Conservation (phyloP, 2,113 vertebrate species). For the Ctenomys sociabilis region DNA sequence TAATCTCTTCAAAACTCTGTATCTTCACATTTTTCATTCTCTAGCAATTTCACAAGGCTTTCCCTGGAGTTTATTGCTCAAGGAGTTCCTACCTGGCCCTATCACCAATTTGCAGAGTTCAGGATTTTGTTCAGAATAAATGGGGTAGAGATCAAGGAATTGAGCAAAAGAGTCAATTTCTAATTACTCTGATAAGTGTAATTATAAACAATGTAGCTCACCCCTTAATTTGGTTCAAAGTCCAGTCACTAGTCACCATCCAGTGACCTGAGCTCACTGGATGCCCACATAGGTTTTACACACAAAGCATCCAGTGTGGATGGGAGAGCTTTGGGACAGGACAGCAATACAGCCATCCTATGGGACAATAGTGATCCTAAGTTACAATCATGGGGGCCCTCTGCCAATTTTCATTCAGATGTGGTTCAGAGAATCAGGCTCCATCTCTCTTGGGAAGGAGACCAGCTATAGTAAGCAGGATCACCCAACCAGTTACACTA, state of each 20-base stretch:
- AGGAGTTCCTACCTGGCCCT: neutral
- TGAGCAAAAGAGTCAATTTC: neutral
- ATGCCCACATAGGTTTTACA: neutral
- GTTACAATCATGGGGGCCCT: neutral
- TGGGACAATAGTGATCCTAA: neutral
- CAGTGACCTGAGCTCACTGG: neutral
- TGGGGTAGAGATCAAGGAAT: neutral
- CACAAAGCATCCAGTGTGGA: neutral
- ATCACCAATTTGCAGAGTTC: neutral
- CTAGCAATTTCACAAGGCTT: neutral
- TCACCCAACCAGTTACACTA: neutral
- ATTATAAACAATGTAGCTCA: neutral
- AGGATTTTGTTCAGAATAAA: neutral
- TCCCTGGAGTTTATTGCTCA: too few species aligned
- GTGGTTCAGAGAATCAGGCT: neutral
- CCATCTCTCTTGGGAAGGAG: neutral
- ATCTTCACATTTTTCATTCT: neutral
- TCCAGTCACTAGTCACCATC: too few species aligned
- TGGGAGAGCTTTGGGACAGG: accelerated
- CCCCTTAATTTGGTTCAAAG: too few species aligned
- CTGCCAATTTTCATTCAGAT: neutral
- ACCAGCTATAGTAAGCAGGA: neutral
- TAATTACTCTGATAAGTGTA: neutral
- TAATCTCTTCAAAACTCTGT: neutral
- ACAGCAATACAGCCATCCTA: neutral